A percentile compares a stretch with the other conserved stretches of the same genome.
phyloP scores from a whole-genome alignment of 2,797 vertebrate genomes.

The Cossypha polioptera region DNA sequence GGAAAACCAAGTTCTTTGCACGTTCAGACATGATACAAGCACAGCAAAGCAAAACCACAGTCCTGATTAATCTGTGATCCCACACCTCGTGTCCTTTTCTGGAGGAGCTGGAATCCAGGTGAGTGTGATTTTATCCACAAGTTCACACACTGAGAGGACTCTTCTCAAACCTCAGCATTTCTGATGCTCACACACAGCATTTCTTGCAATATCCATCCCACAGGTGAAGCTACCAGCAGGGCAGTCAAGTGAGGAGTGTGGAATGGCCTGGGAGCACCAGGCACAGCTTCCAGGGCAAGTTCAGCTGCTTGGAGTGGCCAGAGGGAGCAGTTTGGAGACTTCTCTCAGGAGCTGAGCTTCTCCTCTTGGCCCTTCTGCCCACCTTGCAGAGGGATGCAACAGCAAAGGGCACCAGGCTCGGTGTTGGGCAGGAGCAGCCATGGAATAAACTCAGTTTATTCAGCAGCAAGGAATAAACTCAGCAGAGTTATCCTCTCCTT shows the following conservation, averaged over 20 bases:
- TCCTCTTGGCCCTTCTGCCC: not conserved
- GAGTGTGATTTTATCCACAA: not conserved
- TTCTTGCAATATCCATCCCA: conserved; percentile 5
- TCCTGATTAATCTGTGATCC: not conserved
- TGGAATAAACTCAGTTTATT: not conserved
- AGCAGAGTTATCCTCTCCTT: not conserved
- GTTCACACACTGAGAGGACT: not conserved
- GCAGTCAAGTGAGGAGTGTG: not conserved
- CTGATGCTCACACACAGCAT: not conserved
- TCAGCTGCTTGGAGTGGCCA: not conserved
- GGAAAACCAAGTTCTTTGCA: conserved; percentile 33
- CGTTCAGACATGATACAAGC: conserved; percentile 50
- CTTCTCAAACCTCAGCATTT: not conserved
- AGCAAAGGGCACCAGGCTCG: not conserved
- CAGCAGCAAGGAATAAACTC: not conserved
- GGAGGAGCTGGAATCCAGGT: not conserved
- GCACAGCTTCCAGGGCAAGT: not conserved
- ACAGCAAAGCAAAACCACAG: conserved; percentile 4
- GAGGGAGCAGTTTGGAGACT: conserved; percentile 24
- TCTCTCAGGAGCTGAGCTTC: not conserved
- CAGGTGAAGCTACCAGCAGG: not conserved
- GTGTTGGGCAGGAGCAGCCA: not conserved
- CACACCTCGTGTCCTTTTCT: not conserved
- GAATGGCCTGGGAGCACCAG: not conserved
- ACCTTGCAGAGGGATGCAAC: not conserved